Base-by-base conservation (phyloP, 2,888 invertebrate species). In the Ferrisia virgata region DNA sequence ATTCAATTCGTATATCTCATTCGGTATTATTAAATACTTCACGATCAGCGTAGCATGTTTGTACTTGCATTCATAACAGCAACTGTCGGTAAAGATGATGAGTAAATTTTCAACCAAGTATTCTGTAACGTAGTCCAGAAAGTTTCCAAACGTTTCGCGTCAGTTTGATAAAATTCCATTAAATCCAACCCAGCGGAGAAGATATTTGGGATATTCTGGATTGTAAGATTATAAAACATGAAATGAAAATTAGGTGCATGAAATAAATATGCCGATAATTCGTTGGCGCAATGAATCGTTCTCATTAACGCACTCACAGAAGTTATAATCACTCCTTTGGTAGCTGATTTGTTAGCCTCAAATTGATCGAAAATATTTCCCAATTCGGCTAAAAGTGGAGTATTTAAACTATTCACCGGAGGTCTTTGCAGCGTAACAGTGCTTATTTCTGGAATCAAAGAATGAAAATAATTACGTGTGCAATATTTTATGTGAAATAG, bases 141-240 rank as follows among this genome's bases (percentile, higher is more conserved):
- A 58, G 91, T 89, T 85, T 90, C 91, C 0, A 92, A 88, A 85
- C 94, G 90, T 36, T 93, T 92, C 81, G 90, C 88, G 79, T 95
- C 92, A 0, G 95, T 93, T 88, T 95, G 93, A 88, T 95, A 95
- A 94, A 96, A 94, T 90, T 96, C 96, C 89, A 93, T 90, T 43
- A 96, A 94, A 87, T 96, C 96, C 85, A 96, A 89, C 6, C 96
- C 96, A 31, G 93, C 96, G 2, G 93, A 93, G 88, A 96, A 96
- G 76, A 95, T 91, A 85, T 92, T 92, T 79, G 93, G 91, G 0
- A 92, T 90, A 18, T 92, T 90, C 93, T 93, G 88, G 15, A 79
- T 25, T n/a, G 9, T 40, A 8, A 11, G 2, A 28, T n/a, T n/a
- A n/a, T n/a, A 81, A 1, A n/a, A 43, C 15, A 11, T 43, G 6